Conservation (phyloP, 1,140 invertebrate genomes). For the Drosophila nannoptera region DNA sequence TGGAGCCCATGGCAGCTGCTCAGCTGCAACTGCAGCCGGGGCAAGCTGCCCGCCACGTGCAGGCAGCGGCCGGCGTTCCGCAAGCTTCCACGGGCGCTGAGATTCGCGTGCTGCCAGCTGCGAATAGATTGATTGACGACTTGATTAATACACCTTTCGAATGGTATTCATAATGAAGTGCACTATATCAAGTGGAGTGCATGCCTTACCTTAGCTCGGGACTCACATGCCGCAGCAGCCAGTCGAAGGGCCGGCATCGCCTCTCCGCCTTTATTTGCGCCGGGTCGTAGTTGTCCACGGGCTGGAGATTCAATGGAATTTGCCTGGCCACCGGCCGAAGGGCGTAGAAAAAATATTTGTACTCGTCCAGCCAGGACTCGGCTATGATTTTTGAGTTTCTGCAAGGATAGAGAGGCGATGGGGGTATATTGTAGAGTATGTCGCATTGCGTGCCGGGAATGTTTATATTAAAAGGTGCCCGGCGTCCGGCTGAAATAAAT, state of each 20-base stretch:
- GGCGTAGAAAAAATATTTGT: slow-evolving; percentile 86
- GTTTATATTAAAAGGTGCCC: slow-evolving; percentile 65
- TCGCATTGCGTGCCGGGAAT: slow-evolving; percentile 59
- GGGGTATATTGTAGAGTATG: slow-evolving; percentile 36
- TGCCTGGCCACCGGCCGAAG: slow-evolving; percentile 55
- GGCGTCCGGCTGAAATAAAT: slow-evolving; percentile 57
- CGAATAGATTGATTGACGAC: not conserved
- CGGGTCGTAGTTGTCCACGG: slow-evolving; percentile 12
- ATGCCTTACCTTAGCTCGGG: slow-evolving; percentile 68
- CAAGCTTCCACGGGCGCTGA: slow-evolving; percentile 53
- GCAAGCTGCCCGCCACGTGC: slow-evolving; percentile 19
- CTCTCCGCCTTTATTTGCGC: slow-evolving; percentile 85
- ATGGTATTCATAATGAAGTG: not conserved
- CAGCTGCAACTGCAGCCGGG: slow-evolving; percentile 27
- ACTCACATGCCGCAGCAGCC: slow-evolving; percentile 95
- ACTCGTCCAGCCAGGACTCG: slow-evolving; percentile 93
- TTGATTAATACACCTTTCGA: not conserved
- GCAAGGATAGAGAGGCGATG: slow-evolving; percentile 69
- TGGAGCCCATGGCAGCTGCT: slow-evolving; percentile 49
- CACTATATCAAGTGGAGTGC: no score
- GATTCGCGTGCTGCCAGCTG: slow-evolving; percentile 53
- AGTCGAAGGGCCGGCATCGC: slow-evolving; percentile 92
- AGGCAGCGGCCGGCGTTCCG: slow-evolving; percentile 58
- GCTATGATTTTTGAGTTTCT: slow-evolving; percentile 89
- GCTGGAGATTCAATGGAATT: slow-evolving; percentile 54